Evolutionary conservation across 2,888 invertebrate genomes (phyloP).

Genomic region (Latheticus oryzae): DNA sequence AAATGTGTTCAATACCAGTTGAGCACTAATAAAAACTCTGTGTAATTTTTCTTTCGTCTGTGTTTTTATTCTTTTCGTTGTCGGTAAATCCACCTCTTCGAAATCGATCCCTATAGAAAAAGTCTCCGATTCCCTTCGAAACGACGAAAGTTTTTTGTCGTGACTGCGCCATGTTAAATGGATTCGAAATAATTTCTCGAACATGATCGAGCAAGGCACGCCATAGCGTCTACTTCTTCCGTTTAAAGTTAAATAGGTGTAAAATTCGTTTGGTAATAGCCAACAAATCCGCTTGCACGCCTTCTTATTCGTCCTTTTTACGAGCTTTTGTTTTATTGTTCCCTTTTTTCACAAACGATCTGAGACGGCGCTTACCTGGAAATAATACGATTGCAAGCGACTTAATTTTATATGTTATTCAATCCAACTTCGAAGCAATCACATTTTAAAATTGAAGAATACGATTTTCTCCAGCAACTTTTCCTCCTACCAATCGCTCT

Average conservation of each 20-base stretch:
- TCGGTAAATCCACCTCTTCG: conserved; percentile 22
- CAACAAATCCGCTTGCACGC: conserved; percentile 58
- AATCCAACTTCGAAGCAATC: conserved; percentile 55
- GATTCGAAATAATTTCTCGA: conserved; percentile 65
- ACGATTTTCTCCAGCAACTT: conserved; percentile 34
- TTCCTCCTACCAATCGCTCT: conserved; percentile 54
- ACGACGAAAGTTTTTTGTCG: conserved; percentile 55
- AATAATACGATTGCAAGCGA: conserved; percentile 45
- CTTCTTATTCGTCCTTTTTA: conserved; percentile 28
- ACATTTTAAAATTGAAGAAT: conserved; percentile 52
- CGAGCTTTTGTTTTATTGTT: conserved; percentile 48
- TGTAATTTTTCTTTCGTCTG: conserved; percentile 20
- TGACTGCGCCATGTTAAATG: conserved; percentile 65
- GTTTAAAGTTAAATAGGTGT: conserved; percentile 66
- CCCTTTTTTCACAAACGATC: conserved; percentile 42
- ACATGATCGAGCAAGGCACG: conserved; percentile 62
- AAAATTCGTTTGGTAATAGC: conserved; percentile 65
- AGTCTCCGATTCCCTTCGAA: conserved; percentile 32
- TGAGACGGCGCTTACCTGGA: conserved; percentile 34
- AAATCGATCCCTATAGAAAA: conserved; percentile 31
- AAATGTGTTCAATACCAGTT: not conserved
- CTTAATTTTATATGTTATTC: conserved; percentile 62
- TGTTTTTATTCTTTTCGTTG: conserved; percentile 10
- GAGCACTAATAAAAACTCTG: not conserved
- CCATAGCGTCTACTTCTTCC: conserved; percentile 51